Percentiles rank a stretch among this genome's conserved stretches.
Conservation (phyloP, 2,888 invertebrate species). For the Clanis bilineata region DNA sequence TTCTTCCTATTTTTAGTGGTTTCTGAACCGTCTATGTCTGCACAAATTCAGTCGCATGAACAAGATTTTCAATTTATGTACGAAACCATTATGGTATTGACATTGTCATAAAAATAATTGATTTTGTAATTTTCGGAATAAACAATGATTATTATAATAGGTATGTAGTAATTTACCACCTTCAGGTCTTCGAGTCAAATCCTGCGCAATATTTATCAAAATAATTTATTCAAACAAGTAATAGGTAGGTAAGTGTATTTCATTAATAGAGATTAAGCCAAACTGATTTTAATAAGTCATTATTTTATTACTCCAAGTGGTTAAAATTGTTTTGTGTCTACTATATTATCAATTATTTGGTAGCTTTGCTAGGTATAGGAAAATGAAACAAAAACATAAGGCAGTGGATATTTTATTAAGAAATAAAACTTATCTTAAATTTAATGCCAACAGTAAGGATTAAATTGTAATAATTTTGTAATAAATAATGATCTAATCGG, state of each 20-base stretch:
- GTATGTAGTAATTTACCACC: not conserved
- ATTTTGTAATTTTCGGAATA: conserved; percentile 1
- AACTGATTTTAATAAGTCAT: no score
- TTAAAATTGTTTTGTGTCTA: no score
- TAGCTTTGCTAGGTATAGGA: not conserved
- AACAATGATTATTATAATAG: not conserved
- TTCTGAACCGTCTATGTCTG: not conserved
- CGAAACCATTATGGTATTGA: not conserved
- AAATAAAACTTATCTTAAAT: conserved; percentile 34
- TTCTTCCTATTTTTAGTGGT: no score
- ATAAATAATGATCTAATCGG: conserved; percentile 43
- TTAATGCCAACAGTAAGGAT: conserved; percentile 46
- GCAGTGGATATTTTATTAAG: conserved; percentile 30
- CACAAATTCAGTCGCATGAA: not conserved
- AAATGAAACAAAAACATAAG: not conserved
- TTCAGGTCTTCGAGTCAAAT: no score
- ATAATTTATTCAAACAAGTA: no score
- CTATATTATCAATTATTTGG: no score
- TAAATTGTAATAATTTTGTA: conserved; percentile 33
- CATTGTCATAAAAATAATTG: not conserved
- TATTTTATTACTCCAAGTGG: no score
- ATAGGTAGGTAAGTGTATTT: no score
- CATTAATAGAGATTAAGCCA: no score
- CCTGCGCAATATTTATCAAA: no score
- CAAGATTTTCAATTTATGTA: not conserved